Percentiles rank a stretch among this genome's conserved stretches.
These are phyloP conservation scores for Taurulus bubalis DNA, from an alignment of 2,113 vertebrate genomes.

Conservation along the genomic window DNA sequence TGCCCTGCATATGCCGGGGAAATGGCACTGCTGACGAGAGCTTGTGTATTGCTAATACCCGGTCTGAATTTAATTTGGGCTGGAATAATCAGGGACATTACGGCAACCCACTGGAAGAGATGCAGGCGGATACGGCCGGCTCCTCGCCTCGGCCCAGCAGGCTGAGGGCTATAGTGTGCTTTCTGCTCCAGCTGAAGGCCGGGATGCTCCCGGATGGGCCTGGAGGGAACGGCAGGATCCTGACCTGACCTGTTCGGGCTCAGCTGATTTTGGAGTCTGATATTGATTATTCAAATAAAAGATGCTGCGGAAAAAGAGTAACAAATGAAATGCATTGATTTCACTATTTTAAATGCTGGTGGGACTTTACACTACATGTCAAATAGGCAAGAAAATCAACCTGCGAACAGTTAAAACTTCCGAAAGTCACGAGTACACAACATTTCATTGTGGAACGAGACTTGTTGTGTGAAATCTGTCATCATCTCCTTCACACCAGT, in stretches of 20 bases:
- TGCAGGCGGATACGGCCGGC: constrained; percentile 88
- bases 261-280: background rate
- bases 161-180: constrained; percentile 33
- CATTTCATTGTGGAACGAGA: background rate
- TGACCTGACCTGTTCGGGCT: background rate
- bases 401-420: background rate
- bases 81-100: constrained; percentile 96
- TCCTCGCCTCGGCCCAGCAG: constrained; percentile 27
- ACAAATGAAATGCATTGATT: background rate
- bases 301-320: background rate
- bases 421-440: background rate
- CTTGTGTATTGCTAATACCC: constrained; percentile 97
- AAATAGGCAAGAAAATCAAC: background rate
- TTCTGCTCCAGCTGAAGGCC: constrained; percentile 29
- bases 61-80: constrained; percentile 95
- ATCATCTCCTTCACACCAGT: background rate
- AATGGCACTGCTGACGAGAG: constrained; percentile 93
- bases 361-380: background rate
- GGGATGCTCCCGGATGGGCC: background rate
- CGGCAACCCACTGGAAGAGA: constrained; percentile 91
- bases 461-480: background rate
- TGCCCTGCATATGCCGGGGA: constrained; percentile 93
- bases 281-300: background rate
- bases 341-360: background rate
- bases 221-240: constrained; percentile 3